Evolutionary conservation across 2,888 invertebrate species (phyloP).

Genomic region (Sipunculus nudus): DNA sequence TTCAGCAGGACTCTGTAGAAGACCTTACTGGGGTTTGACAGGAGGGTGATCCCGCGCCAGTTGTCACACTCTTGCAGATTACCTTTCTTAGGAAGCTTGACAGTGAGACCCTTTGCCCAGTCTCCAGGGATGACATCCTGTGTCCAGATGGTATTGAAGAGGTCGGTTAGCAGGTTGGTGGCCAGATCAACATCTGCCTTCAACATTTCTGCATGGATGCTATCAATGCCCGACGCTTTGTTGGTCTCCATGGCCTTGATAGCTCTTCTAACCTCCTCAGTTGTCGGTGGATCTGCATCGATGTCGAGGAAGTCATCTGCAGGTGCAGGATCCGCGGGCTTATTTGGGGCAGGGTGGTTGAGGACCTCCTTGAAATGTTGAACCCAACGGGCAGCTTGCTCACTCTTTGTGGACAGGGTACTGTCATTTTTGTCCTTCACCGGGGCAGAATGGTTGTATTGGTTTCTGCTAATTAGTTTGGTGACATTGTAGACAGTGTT

Average conservation of each 20-base stretch:
- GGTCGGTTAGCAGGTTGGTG: neutral
- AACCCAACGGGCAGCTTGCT: conserved; percentile 1
- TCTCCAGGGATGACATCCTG: conserved; percentile 4
- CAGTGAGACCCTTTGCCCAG: conserved; percentile 5
- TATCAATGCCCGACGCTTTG: conserved; percentile 1
- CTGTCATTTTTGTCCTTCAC: conserved; percentile 5
- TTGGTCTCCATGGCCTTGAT: neutral
- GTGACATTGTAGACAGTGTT: conserved; percentile 1
- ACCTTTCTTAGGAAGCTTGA: conserved; percentile 22
- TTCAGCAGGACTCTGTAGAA: conserved; percentile 13
- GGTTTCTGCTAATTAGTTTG: neutral
- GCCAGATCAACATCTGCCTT: conserved; percentile 1
- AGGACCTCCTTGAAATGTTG: conserved; percentile 4
- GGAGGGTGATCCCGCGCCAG: conserved; percentile 29
- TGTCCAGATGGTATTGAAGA: conserved; percentile 3
- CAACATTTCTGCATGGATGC: neutral
- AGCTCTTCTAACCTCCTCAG: neutral
- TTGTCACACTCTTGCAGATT: conserved; percentile 16
- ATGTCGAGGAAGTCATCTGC: neutral
- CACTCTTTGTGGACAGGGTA: neutral
- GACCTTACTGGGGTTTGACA: conserved; percentile 27
- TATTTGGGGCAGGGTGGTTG: neutral
- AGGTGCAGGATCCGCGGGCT: neutral
- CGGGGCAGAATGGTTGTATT: neutral
- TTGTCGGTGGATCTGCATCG: neutral